phyloP scores from a whole-genome alignment of 2,888 invertebrate species.

The Diplazon laetatorius region DNA sequence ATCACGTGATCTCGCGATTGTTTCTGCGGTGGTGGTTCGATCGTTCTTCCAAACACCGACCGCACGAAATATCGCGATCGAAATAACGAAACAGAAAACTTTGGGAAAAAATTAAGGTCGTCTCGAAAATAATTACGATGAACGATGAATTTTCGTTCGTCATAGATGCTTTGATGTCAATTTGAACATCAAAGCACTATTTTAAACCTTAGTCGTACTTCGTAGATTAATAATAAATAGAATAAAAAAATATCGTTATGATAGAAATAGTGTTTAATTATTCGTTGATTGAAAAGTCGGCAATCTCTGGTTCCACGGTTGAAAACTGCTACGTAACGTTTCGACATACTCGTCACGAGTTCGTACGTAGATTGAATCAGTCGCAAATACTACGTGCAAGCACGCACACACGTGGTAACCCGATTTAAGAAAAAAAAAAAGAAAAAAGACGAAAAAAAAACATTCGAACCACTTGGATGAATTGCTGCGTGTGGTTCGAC shows the following conservation, averaged over 20 bases:
- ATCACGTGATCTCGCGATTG: background rate
- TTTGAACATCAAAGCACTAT: no score
- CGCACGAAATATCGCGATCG: background rate
- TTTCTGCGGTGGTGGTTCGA: background rate
- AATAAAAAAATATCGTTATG: no score
- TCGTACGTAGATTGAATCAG: conserved; percentile 75
- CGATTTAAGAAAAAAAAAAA: conserved; percentile 73
- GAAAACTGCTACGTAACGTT: background rate
- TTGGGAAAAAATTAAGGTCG: background rate
- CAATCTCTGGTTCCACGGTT: background rate
- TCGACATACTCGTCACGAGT: conserved; percentile 23
- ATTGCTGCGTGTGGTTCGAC: conserved; percentile 39
- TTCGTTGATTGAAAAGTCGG: background rate
- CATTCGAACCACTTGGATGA: conserved; percentile 61
- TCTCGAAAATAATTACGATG: no score
- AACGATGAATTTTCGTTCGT: no score
- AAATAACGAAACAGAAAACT: background rate
- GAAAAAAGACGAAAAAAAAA: no score
- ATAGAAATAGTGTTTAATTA: no score
- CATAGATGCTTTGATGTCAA: no score
- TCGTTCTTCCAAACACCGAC: background rate
- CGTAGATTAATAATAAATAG: no score
- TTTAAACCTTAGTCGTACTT: no score
- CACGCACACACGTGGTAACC: conserved; percentile 72
- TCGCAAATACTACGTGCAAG: conserved; percentile 75